A percentile compares a stretch with the other conserved stretches of the same genome.
Conservation (phyloP, 2,888 invertebrate genomes). For the Drosophila phalerata region DNA sequence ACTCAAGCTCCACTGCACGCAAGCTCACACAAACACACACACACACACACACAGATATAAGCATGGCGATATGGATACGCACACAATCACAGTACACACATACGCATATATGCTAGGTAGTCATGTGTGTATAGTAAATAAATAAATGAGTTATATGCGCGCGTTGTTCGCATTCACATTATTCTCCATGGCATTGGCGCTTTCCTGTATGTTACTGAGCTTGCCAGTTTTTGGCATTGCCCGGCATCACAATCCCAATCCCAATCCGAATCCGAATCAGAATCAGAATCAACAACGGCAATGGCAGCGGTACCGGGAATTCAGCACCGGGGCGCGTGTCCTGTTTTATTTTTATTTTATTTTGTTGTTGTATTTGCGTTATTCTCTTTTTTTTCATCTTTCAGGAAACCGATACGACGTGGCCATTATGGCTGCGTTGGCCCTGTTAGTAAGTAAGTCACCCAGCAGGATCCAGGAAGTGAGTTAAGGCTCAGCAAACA, state of each 20-base stretch:
- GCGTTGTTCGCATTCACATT: slow-evolving; percentile 72
- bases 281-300: not conserved
- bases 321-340: slow-evolving; percentile 45
- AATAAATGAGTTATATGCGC: slow-evolving; percentile 78
- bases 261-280: not conserved
- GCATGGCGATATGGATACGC: slow-evolving; percentile 31
- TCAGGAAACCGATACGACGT: slow-evolving; percentile 75
- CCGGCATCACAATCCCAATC: slow-evolving; percentile 5
- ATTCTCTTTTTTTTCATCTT: slow-evolving; percentile 57
- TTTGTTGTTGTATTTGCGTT: slow-evolving; percentile 12
- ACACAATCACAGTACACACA: slow-evolving; percentile 22
- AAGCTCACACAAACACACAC: slow-evolving; percentile 32
- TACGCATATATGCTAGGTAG: not conserved
- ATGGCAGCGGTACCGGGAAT: not conserved
- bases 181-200: slow-evolving; percentile 70
- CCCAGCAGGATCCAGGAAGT: slow-evolving; percentile 67
- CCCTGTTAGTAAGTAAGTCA: slow-evolving; percentile 65
- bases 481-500: slow-evolving; percentile 64
- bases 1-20: slow-evolving; percentile 78
- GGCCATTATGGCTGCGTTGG: slow-evolving; percentile 70
- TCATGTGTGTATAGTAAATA: slow-evolving; percentile 62
- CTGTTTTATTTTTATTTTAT: slow-evolving; percentile 37
- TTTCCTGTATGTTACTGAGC: slow-evolving; percentile 50
- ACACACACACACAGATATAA: slow-evolving; percentile 16
- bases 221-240: slow-evolving; percentile 58